Conservation (phyloP, 2,113 vertebrate species). For the Sitta europaea region DNA sequence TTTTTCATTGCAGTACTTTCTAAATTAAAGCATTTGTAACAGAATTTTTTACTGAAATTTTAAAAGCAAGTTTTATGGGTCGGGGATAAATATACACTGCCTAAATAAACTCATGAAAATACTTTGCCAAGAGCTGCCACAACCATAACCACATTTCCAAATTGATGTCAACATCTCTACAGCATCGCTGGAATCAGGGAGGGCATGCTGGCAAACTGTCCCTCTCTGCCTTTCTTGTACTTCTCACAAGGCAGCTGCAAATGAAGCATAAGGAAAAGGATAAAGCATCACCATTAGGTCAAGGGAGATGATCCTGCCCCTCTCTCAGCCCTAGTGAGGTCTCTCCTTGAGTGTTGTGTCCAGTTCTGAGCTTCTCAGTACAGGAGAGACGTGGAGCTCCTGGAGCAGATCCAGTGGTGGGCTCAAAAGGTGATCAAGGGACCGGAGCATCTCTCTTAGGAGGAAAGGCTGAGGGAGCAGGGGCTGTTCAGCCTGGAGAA, state of each 20-base stretch:
- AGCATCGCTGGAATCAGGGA: neutral
- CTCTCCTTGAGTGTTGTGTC: accelerated
- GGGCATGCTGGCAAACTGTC: neutral
- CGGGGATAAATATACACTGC: neutral
- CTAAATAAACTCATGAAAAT: neutral
- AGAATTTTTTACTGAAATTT: neutral
- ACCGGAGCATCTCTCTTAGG: neutral
- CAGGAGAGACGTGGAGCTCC: accelerated
- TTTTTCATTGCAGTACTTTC: neutral
- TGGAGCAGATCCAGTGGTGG: too few relatives aligned
- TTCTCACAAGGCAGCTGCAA: neutral
- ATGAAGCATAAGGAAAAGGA: neutral
- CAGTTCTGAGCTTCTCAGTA: neutral
- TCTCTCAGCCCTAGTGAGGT: neutral
- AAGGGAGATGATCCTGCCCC: too few relatives aligned
- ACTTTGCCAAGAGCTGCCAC: neutral
- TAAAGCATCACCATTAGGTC: neutral
- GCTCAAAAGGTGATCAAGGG: neutral
- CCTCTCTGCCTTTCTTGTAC: neutral
- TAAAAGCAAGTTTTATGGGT: neutral
- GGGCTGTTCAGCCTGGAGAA: accelerated
- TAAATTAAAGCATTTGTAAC: neutral
- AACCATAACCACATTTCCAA: neutral
- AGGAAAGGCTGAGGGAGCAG: neutral
- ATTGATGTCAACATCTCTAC: neutral